Base-by-base conservation (phyloP, 2,888 invertebrate genomes). In the Eutolmus rufibarbis region DNA sequence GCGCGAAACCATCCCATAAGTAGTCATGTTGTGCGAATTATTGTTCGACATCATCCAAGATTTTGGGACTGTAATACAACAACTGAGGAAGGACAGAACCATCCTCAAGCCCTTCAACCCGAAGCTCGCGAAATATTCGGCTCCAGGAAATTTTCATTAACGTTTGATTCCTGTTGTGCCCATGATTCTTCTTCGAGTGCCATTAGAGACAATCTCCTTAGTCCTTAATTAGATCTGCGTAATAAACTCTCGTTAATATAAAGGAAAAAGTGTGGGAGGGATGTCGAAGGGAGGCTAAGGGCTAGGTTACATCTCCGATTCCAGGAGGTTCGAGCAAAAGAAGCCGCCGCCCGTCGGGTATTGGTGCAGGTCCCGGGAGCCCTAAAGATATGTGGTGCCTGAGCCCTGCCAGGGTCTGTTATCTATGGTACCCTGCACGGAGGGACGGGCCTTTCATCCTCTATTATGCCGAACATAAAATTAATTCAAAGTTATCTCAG, bases 401-500 rank as follows among this genome's bases (percentile, higher is more conserved):
- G 23, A 12, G 66, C 66, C 66, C 66, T 12, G 66, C 79, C 46
- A 12, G 19, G 43, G 40, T 43, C 40, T 37, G 57, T 37, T 84
- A 84, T 84, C 57, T 84, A 84, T 84, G 43, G 43, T 34, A 19
- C 66, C 19, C 66, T 66, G 66, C 66, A 66, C 66, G 14, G 66
- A 66, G 66, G 66, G 56, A 51, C 57, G n/a, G 84, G 57, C 57
- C 66, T 84, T 84, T 84, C 84, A 84, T 74, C 40, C 56, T 66
- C 66, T 84, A 84, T 84, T 84, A 84, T 84, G 84, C 66, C 51
- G 84, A 84, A 84, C 84, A 84, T 84, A 84, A 84, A 84, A 84
- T 84, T 84, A 84, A 84, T 84, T 84, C 84, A 84, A 84, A 84
- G 84, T 84, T 84, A 84, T 84, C 84, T 84, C 74, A 84, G 57